Evolutionary conservation across 2,797 vertebrate species (phyloP), one percentile per base, ranked within the genome.

Genomic region (Sphenodon punctatus): DNA sequence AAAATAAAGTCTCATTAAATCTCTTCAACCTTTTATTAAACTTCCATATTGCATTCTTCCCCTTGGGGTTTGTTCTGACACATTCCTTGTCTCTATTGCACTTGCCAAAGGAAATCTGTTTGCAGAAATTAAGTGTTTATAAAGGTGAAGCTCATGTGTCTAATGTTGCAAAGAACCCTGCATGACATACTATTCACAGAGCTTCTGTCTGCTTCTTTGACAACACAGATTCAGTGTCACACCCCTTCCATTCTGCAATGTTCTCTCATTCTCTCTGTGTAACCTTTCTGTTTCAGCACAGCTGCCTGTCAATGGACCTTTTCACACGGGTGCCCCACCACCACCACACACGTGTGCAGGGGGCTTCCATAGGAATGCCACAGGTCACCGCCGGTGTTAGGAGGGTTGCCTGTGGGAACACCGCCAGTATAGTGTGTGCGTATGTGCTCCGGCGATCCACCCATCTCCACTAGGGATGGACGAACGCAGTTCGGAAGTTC

Each of bases 21-120:
- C n/a, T 45, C 20, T 61, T 25, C 51, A 72, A 74, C 7, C 3
- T 78, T n/a, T 20, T 41, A 82, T 66, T 69, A 78, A 90, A 46
- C 51, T 78, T 23, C 30, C 7, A 32, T 49, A 30, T 6, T 1
- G 30, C 66, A 83, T 75, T 38, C 13, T 1, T 45, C n/a, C 3
- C 10, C 7, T 80, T 53, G 3, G 17, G 13, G 42, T 45, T 19
- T 1, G 25, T 56, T 27, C 38, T 55, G 23, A 12, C 15, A 19
- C 69, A 76, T 71, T 8, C 59, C 30, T 32, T 67, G 6, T 1
- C 4, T 51, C 6, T 19, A 3, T 66, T 77, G 4, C 1, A 36
- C 63, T 71, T 78, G 60, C 48, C 6, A 75, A 60, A 25, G 25
- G 63, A 43, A 56, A 42, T 25, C 0, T 0, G 3, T 32, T 67